Evolutionary conservation across 1,140 invertebrate species (phyloP).

Genomic region (Macrocentrus cingulum): DNA sequence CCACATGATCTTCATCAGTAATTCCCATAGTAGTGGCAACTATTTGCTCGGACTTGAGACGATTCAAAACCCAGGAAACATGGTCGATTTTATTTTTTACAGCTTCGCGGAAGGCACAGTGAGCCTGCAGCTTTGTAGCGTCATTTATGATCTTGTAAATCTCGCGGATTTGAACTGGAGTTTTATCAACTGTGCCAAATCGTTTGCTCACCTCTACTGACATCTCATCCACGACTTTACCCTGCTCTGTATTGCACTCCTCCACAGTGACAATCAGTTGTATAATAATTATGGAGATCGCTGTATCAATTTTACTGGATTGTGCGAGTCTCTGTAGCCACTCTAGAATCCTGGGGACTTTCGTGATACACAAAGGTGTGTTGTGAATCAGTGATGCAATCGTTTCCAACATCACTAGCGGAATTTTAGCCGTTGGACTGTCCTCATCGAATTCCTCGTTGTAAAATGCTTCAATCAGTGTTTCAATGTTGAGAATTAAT

Average conservation of each 20-base stretch:
- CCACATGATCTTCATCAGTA: slow-evolving; percentile 43
- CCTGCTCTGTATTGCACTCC: slow-evolving; percentile 39
- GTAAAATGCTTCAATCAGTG: slow-evolving; percentile 33
- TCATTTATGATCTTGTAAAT: slow-evolving; percentile 52
- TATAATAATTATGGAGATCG: slow-evolving; percentile 38
- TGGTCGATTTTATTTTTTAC: slow-evolving; percentile 56
- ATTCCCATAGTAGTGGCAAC: slow-evolving; percentile 40
- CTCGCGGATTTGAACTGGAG: slow-evolving; percentile 27
- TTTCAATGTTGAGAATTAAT: slow-evolving; percentile 35
- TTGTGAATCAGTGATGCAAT: slow-evolving; percentile 48
- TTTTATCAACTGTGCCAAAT: slow-evolving; percentile 48
- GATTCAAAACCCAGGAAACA: slow-evolving; percentile 50
- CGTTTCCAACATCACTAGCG: slow-evolving; percentile 50
- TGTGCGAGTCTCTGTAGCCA: slow-evolving; percentile 50
- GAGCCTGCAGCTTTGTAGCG: slow-evolving; percentile 41
- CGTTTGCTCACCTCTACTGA: slow-evolving; percentile 47
- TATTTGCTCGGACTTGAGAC: slow-evolving; percentile 55
- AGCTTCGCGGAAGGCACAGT: slow-evolving; percentile 44
- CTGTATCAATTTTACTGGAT: slow-evolving; percentile 37
- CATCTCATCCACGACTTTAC: slow-evolving; percentile 49
- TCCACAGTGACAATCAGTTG: slow-evolving; percentile 48
- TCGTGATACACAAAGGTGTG: slow-evolving; percentile 44
- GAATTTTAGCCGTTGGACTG: slow-evolving; percentile 45
- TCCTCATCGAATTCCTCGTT: slow-evolving; percentile 42
- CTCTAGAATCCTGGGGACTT: slow-evolving; percentile 37